Percentiles rank a stretch among this genome's conserved stretches.
Conservation (phyloP, 2,888 invertebrate genomes). For the Pachycephus smyrnensis region DNA sequence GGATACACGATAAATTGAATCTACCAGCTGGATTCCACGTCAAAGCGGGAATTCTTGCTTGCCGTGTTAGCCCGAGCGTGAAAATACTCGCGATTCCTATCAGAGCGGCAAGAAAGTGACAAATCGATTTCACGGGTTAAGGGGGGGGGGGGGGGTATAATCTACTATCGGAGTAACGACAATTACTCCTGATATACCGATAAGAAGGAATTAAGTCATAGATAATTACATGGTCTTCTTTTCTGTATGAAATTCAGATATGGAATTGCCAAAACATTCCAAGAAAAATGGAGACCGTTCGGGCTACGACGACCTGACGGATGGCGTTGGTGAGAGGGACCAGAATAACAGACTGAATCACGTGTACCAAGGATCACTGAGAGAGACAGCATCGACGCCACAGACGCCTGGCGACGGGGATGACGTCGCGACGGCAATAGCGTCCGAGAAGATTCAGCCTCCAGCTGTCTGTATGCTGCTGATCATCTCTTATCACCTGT, state of each 20-base stretch:
- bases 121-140: background rate
- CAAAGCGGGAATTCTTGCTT: slow-evolving; percentile 49
- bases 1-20: slow-evolving; percentile 51
- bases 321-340: slow-evolving; percentile 41
- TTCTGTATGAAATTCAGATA: slow-evolving; percentile 42
- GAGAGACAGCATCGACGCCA: slow-evolving; percentile 71
- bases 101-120: slow-evolving; percentile 9
- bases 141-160: background rate
- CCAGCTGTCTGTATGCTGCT: slow-evolving; percentile 39
- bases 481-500: slow-evolving; percentile 38
- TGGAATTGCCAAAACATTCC: slow-evolving; percentile 52
- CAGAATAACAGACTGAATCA: slow-evolving; percentile 60
- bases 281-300: slow-evolving; percentile 48
- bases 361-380: slow-evolving; percentile 75
- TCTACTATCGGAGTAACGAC: background rate
- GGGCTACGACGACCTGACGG: slow-evolving; percentile 38
- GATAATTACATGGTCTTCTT: background rate
- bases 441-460: slow-evolving; percentile 25
- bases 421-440: slow-evolving; percentile 24
- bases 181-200: background rate
- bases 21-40: slow-evolving; percentile 45
- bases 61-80: slow-evolving; percentile 44
- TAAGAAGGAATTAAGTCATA: background rate
- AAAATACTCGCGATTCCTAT: slow-evolving; percentile 45
- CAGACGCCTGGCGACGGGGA: slow-evolving; percentile 41